Base-by-base conservation (phyloP, 1,140 invertebrate species). In the Zaprionus camerounensis region DNA sequence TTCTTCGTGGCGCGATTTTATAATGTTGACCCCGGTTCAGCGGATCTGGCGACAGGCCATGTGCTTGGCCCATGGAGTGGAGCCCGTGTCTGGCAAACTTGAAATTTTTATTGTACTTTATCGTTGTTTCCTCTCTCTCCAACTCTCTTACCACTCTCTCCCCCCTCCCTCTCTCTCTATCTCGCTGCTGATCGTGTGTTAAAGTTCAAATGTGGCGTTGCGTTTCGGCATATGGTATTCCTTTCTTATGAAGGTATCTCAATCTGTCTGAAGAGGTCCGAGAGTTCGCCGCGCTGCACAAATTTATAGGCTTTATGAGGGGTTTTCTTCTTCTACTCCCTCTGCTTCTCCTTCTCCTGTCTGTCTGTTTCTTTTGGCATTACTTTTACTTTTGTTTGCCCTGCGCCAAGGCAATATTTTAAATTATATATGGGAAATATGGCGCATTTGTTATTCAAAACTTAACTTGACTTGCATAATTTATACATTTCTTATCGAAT, bases 181-280 rank as follows among this genome's bases (percentile, higher is more conserved):
- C 13, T 55, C 26, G 20, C 41, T 62, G 55, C 22, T 57, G 74
- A 78, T 81, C 76, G 85, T 81, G 85, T 88, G 85, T 88, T 88
- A 88, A 88, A 88, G 85, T 88, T 88, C 85, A 88, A 90, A 88
- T 88, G 85, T 80, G 83, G n/a, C 73, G 82, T 85, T 56, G 81
- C 58, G 12, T 38, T 64, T 34, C 22, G 28, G 57, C 28, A 56
- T 65, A n/a, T 26, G 41, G 36, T 69, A 24, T 58, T 64, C 73
- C 61, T 46, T 65, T 80, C 58, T 49, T 77, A 79, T 79, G 61
- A 73, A 86, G 81, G 78, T 87, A 87, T 87, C 84, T 87, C 84
- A 87, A 87, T 87, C 83, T 84, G 82, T 81, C 71, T 76, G 70
- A 4, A 5, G 49, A 71, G 79, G 51, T 74, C 64, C 53, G 57